Evolutionary conservation across 2,888 invertebrate species (phyloP).

Genomic region (Apantesis nais): DNA sequence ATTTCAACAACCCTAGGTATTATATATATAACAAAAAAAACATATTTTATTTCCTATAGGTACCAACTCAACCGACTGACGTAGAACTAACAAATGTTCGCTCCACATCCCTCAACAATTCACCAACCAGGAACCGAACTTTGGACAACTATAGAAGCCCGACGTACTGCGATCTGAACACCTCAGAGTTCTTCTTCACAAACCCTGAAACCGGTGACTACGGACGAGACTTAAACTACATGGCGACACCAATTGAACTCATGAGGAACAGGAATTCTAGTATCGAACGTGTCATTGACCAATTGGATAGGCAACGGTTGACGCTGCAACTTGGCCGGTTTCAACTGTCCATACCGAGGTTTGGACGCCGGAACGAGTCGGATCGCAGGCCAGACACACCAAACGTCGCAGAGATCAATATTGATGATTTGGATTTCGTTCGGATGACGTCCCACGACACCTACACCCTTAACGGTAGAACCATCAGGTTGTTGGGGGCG

Average conservation of each 20-base stretch:
- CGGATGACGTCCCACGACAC: slow-evolving; percentile 70
- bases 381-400: slow-evolving; percentile 73
- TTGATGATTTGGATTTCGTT: slow-evolving; percentile 71
- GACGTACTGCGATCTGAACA: slow-evolving; percentile 61
- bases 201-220: slow-evolving; percentile 56
- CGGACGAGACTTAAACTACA: slow-evolving; percentile 64
- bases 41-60: slow-evolving; percentile 52
- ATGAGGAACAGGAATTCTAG: slow-evolving; percentile 56
- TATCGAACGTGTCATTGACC: slow-evolving; percentile 65
- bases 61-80: slow-evolving; percentile 67
- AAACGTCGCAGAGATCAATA: slow-evolving; percentile 69
- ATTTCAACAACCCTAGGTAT: background rate
- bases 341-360: slow-evolving; percentile 68
- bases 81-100: slow-evolving; percentile 71
- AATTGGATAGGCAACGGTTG: slow-evolving; percentile 58
- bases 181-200: slow-evolving; percentile 58
- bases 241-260: slow-evolving; percentile 64
- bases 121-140: slow-evolving; percentile 52
- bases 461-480: slow-evolving; percentile 77
- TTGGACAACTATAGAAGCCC: slow-evolving; percentile 64
- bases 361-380: slow-evolving; percentile 55
- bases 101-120: slow-evolving; percentile 51
- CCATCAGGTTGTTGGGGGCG: slow-evolving; percentile 74
- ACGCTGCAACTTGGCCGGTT: slow-evolving; percentile 75
- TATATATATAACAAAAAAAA: background rate